Evolutionary conservation across 2,113 vertebrate species (phyloP).

Genomic region (Nestor notabilis): DNA sequence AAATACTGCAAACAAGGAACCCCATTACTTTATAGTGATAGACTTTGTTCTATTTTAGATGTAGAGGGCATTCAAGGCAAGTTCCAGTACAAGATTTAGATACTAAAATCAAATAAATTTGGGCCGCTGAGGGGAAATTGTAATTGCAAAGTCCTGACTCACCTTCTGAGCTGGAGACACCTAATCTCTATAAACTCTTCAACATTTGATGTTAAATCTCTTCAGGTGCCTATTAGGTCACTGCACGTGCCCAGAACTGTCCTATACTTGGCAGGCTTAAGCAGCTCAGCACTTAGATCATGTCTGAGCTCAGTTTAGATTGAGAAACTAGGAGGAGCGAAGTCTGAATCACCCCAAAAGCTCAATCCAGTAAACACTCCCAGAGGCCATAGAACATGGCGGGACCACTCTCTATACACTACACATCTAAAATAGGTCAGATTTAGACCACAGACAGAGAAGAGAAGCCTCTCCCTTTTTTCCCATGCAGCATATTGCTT

Average conservation of each 20-base stretch:
- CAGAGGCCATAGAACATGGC: not conserved
- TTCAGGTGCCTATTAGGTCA: conserved; percentile 57
- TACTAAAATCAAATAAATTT: not conserved
- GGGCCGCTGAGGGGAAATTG: not conserved
- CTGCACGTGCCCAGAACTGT: conserved; percentile 62
- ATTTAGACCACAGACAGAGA: not conserved
- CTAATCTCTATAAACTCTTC: conserved; percentile 43
- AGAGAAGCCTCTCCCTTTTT: not conserved
- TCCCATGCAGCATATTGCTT: rapidly evolving
- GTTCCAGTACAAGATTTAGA: not conserved
- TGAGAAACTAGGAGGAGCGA: conserved; percentile 37
- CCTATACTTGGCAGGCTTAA: conserved; percentile 22
- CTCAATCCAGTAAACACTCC: not conserved
- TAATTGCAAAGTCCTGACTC: conserved; percentile 46
- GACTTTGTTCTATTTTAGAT: not conserved
- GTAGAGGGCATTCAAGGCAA: not conserved
- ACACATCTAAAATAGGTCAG: not conserved
- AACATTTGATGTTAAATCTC: conserved; percentile 61
- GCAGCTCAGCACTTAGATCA: conserved; percentile 39
- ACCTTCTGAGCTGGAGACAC: conserved; percentile 37
- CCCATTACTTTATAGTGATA: not conserved
- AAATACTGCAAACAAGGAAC: not conserved
- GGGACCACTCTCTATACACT: not conserved
- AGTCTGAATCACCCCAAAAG: conserved; percentile 34
- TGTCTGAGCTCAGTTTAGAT: conserved; percentile 54